Base-by-base conservation (phyloP, 1,140 invertebrate species). In the Octopus bimaculoides region DNA sequence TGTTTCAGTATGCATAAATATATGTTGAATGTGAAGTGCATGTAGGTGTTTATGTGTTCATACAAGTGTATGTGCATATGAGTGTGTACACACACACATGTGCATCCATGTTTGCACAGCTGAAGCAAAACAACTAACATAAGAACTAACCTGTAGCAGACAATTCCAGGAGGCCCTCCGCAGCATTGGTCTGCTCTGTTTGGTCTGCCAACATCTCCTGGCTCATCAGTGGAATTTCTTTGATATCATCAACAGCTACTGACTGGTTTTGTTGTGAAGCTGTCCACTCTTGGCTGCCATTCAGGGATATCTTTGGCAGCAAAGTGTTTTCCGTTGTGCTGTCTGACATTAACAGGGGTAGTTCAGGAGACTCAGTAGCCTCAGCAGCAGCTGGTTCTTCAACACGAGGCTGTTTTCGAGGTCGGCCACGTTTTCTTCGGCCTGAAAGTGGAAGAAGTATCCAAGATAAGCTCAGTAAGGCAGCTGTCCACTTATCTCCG, bases 351-450 rank as follows among this genome's bases (percentile, higher is more conserved):
- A 9, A 61, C 9, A 61, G 9, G 9, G 56, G 56, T 0, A 71
- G 5, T 12, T 71, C 14, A n/a, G 17, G 66, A 6, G 5, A 14
- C 5, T 12, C 5, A 0, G 14, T 71, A 71, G 17, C 14, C 17
- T n/a, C 5, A 14, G 12, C 26, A 61, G 52, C 12, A 26, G 53
- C 12, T 8, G n/a, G 54, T 41, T 80, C 79, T 54, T 84, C 83
- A 61, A 75, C n/a, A 80, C 79, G 81, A 9, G 74, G 75, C 53
- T 82, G 78, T 78, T 83, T 83, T 79, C 82, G 84, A 26, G 88
- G 88, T 26, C 89, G 84, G 26, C 89, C 89, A 80, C 88, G 79
- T 76, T 85, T 86, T 54, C 84, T 86, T 55, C 83, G 85, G 17
- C 82, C 86, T 87, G 66, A 53, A 74, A 78, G 54, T 61, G 61